Percentiles rank a stretch among this genome's conserved stretches.
Evolutionary conservation across 2,113 vertebrate genomes (phyloP).

Genomic region (Dasyurus viverrinus): DNA sequence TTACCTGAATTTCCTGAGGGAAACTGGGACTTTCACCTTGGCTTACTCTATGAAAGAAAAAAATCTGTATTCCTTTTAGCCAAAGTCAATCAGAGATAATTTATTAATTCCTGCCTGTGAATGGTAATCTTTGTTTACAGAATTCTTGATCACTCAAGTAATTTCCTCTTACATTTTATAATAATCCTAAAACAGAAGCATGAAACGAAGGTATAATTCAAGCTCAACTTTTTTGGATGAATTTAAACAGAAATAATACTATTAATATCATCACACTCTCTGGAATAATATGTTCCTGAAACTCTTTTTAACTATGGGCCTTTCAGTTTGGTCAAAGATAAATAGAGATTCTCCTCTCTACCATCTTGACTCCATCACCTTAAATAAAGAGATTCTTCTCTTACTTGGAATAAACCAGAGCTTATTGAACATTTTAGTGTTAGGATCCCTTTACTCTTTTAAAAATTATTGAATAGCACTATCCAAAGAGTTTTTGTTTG

Average conservation of each 20-base stretch:
- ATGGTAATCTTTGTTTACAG: neutral
- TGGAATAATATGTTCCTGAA: neutral
- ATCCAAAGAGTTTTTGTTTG: neutral
- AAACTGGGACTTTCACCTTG: neutral
- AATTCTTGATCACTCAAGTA: neutral
- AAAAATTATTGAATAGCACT: neutral
- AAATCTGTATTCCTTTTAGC: neutral
- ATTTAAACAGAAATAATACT: neutral
- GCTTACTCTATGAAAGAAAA: neutral
- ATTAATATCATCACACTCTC: neutral
- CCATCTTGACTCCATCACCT: too few relatives aligned
- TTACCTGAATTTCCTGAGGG: neutral
- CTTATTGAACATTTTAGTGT: neutral
- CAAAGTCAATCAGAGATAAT: neutral
- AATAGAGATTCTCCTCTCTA: neutral
- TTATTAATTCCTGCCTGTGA: neutral
- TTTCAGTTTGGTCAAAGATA: neutral
- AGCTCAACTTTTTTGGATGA: neutral
- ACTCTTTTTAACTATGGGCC: neutral
- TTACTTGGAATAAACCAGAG: neutral
- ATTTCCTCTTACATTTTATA: neutral
- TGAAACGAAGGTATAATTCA: neutral
- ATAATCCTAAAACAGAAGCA: neutral
- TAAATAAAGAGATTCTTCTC: neutral
- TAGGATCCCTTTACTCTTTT: neutral